Evolutionary conservation across 2,113 vertebrate species (phyloP), one percentile per base, ranked within the genome.

Genomic region (Nymphicus hollandicus): DNA sequence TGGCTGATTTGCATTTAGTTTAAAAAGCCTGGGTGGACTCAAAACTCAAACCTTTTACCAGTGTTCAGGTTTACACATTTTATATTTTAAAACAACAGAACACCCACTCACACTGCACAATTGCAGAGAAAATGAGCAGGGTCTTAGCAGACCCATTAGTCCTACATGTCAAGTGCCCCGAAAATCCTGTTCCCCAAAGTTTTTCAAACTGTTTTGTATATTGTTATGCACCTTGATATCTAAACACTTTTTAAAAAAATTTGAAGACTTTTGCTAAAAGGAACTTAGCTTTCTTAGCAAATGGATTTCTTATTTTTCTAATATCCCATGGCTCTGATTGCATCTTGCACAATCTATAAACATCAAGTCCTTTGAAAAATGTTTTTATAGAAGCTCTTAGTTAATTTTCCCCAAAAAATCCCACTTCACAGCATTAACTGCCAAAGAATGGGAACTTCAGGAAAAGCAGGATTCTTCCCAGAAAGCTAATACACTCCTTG

Each of bases 401-500:
- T 82, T 86, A 11, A 96, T 95, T 96, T 96, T 78, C 72, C 68
- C 23, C 58, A 96, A 92, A 96, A 94, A 13, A 63, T 95, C 43
- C 37, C 23, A 33, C 37, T 78, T 46, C 41, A 52, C 63, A 93
- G 50, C 41, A 47, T 47, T 77, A 85, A 69, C 91, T 95, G 81
- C 91, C 94, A 71, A 95, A 63, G 39, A 96, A 97, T 44, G 92
- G 71, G 85, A 82, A 91, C 93, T 85, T 70, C 64, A 71, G 89
- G 92, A 85, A 96, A 97, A 96, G 85, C 90, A 64, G 89, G 95
- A 98, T 96, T 97, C 94, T 97, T 96, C 95, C 93, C 97, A 97
- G 96, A 97, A 98, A 97, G 97, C 97, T 97, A 97, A 97, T 94
- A 97, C 96, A 98, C 94, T 87, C 97, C 97, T 98, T 70, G 95